Evolutionary conservation across 2,797 vertebrate genomes (phyloP).

Genomic region (Caiman crocodilus): DNA sequence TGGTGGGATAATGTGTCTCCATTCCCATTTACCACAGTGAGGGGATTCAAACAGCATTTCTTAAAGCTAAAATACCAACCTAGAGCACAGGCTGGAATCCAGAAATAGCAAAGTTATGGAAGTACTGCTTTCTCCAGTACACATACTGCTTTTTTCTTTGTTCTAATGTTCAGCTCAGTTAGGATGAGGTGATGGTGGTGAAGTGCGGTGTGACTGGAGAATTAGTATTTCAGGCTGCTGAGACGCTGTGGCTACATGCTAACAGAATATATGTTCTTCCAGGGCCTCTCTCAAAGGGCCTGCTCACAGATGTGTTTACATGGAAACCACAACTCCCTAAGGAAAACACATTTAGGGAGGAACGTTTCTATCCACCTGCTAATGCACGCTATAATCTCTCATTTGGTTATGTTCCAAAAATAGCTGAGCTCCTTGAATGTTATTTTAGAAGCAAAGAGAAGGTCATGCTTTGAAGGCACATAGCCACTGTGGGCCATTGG

Average conservation of each 20-base stretch:
- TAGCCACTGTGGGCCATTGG: neutral
- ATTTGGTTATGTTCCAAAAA: constrained; percentile 30
- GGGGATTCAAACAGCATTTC: constrained; percentile 40
- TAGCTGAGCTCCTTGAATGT: neutral
- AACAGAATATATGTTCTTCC: constrained; percentile 52
- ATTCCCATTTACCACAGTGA: constrained; percentile 12
- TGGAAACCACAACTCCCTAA: constrained; percentile 65
- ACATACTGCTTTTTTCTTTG: neutral
- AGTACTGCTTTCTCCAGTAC: neutral
- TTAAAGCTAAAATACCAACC: constrained; percentile 34
- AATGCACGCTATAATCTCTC: constrained; percentile 58
- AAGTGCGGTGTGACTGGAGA: constrained; percentile 11
- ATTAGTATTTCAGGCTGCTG: constrained; percentile 55
- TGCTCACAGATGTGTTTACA: constrained; percentile 41
- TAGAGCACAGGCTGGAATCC: constrained; percentile 10
- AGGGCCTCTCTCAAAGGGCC: constrained; percentile 41
- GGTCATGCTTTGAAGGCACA: neutral
- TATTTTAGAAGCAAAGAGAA: constrained; percentile 1
- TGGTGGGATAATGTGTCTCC: neutral
- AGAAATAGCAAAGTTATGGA: constrained; percentile 37
- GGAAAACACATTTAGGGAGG: constrained; percentile 55
- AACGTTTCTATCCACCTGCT: constrained; percentile 57
- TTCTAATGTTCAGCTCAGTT: constrained; percentile 26
- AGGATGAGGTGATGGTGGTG: constrained; percentile 42
- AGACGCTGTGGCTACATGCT: constrained; percentile 34